Evolutionary conservation across 1,140 invertebrate genomes (phyloP), one percentile per base, ranked within the genome.

Genomic region (Drosophila eugracilis): DNA sequence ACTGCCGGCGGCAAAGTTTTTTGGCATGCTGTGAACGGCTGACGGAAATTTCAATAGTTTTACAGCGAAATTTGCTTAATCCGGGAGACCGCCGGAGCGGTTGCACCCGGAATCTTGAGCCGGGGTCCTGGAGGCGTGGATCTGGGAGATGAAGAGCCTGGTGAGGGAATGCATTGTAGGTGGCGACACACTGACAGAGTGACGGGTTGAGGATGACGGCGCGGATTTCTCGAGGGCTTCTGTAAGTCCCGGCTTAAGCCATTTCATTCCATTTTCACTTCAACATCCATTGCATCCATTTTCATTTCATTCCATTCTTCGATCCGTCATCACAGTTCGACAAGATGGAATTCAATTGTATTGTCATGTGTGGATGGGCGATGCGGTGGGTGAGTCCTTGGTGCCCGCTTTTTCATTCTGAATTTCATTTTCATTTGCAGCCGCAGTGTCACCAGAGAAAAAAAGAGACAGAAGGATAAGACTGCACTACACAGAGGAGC

Each of bases 51-150:
- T 67, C 47, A 45, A 67, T 67, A 67, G 65, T 67, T 67, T 67
- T 67, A 67, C 65, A 67, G 37, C 37, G 47, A 69, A 69, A 69
- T 69, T 69, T 69, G 65, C 62, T 69, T 69, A 69, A 69, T 69
- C 65, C 65, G 24, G 48, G 60, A 42, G 65, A 67, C 28, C 47
- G 45, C 65, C 65, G 22, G 47, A 67, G 65, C 65, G 65, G 65
- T 53, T 67, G 60, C 63, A 67, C 14, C 22, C 15, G 45, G 12
- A 17, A 37, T 22, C 63, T 41, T 63, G 34, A 32, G 34, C 1
- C 32, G 44, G 24, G 17, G 24, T 17, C 14, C 19, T n/a, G 22
- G 41, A 45, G 4, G 4, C 19, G 17, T 6, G 14, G 3, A 17
- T 9, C 19, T n/a, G n/a, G 22, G 41, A 45, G 4, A 6, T 12